Base-by-base conservation (phyloP, 2,888 invertebrate genomes). In the Amphimallon solstitiale region DNA sequence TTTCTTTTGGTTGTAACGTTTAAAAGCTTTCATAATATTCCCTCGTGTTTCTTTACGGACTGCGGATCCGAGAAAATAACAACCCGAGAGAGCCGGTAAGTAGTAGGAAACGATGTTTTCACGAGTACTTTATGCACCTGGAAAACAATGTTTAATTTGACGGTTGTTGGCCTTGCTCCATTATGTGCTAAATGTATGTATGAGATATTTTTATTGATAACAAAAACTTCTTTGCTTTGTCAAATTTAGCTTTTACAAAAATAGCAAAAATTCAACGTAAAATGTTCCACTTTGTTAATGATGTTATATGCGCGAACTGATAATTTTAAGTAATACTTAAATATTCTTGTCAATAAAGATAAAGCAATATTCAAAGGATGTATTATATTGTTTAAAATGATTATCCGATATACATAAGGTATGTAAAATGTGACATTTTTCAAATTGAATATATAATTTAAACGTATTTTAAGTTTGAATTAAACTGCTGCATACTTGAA, bases 21-120 rank as follows among this genome's bases (percentile, higher is more conserved):
- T 51, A 51, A 62, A 49, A 49, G 62, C 49, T 62, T 62, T 40
- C 35, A 37, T 62, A 62, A 62, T 56, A 49, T 62, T 49, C 3
- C n/a, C n/a, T n/a, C 40, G 21, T 21, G 17, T 19, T n/a, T 46
- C 19, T 46, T 19, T 21, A 46, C 46, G 37, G 40, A 29, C 56
- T 10, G 10, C 40, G 56, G 23, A 56, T 56, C 56, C 40, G 56
- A 14, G 23, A 29, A 56, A 56, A 56, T 40, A 56, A 40, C 56
- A 35, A 35, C 51, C 10, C 14, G 51, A n/a, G 17, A 15, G 15
- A 51, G n/a, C 40, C 12, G 15, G 43, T 14, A n/a, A 15, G n/a
- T 9, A 1, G 35, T 23, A 56, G 56, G 56, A 56, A 56, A 56
- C 14, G 40, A 14, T 56, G 40, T 43, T 56, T 56, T 40, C 38